phyloP scores from a whole-genome alignment of 2,113 vertebrate genomes.

The Jaculus jaculus region DNA sequence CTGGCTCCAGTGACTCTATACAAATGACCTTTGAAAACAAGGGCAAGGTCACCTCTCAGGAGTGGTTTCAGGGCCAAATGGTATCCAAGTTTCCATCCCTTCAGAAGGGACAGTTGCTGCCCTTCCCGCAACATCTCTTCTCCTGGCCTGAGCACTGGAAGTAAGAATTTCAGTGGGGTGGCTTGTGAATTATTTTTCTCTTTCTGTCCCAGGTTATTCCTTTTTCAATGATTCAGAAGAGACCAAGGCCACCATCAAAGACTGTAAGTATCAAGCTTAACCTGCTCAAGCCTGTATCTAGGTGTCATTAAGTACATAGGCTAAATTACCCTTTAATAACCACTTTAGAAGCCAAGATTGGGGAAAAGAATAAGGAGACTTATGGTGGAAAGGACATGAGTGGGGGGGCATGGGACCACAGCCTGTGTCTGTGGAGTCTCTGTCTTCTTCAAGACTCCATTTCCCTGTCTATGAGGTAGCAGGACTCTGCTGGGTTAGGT shows the following conservation, averaged over 20 bases:
- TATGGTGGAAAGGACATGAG: background rate
- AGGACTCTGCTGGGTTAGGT: background rate
- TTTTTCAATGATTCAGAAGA: slow-evolving; percentile 76
- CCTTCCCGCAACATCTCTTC: background rate
- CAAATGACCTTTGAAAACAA: background rate
- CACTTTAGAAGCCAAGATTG: background rate
- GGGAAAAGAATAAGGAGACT: background rate
- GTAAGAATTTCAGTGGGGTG: background rate
- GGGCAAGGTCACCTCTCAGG: background rate
- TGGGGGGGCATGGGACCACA: no score
- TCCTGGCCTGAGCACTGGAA: background rate
- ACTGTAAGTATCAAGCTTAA: slow-evolving; percentile 73
- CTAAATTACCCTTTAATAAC: background rate
- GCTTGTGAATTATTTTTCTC: background rate
- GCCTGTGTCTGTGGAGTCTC: background rate
- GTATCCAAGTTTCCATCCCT: background rate
- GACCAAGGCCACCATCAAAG: slow-evolving; percentile 70
- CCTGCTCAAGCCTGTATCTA: background rate
- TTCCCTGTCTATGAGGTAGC: background rate
- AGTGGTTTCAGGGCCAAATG: background rate
- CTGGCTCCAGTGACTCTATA: background rate
- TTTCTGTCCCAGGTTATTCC: slow-evolving; percentile 68
- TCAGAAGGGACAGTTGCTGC: fast-evolving
- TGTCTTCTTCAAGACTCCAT: background rate
- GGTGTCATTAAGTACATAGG: fast-evolving